Base-by-base conservation (phyloP, 2,113 vertebrate genomes). In the Sardina pilchardus region DNA sequence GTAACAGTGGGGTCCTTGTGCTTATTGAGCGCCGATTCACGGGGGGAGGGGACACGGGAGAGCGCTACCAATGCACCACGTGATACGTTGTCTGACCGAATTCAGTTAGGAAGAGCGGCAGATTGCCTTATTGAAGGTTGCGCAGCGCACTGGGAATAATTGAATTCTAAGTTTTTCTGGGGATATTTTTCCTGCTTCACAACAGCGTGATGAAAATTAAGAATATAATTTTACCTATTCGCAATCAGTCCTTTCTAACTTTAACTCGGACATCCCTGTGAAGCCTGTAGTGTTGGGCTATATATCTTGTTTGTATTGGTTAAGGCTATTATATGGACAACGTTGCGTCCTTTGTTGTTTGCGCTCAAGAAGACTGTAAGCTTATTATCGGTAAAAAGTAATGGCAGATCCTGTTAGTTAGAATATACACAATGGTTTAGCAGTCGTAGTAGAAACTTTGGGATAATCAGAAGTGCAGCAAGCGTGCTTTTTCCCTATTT, bases 1-100 rank as follows among this genome's bases (percentile, higher is more conserved):
- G 30, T 39, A 78, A 78, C 71, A 78, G 30, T 78, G 71, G 71
- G 71, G 71, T 78, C 71, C 71, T 78, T 78, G 71, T 78, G 71
- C 34, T 17, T 36, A 34, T 36, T 78, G 34, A 34, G 71, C 10
- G 71, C 9, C 30, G 3, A 5, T 78, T 39, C 71, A 71, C 63
- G 34, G 71, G 71, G 71, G 71, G 71, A 78, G 71, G 71, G 71
- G 71, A 78, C 71, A 78, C 34, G 34, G 71, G 30, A 71, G 71
- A 6, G 30, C 10, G 30, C 30, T 39, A 34, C 71, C 30, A 30
- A 30, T 36, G 30, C 30, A 78, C 71, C 71, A 78, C 71, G 71
- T 78, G 71, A 78, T 78, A 17, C 10, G 14, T 19, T 36, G 30
- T 34, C 26, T 36, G 10, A 36, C 71, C 30, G 71, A 78, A 78